A percentile compares a stretch with the other conserved stretches of the same genome.
Evolutionary conservation across 2,888 invertebrate genomes (phyloP).

Genomic region (Lottia scabra): DNA sequence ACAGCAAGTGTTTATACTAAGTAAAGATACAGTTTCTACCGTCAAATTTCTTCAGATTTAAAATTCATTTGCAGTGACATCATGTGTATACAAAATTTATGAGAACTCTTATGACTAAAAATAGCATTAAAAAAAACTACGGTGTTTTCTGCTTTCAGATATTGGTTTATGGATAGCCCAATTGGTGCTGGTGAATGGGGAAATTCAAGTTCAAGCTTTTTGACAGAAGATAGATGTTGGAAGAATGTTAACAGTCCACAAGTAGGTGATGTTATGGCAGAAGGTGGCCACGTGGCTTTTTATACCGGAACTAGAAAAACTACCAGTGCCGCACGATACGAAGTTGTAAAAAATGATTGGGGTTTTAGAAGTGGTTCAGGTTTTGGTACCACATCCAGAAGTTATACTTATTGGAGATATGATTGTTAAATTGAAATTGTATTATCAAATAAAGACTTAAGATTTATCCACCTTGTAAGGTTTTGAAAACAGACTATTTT

Average conservation of each 20-base stretch:
- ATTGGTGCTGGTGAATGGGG: constrained; percentile 30
- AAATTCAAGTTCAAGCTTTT: constrained; percentile 18
- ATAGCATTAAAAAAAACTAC: too few species aligned
- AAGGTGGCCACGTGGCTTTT: constrained; percentile 25
- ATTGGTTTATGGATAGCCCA: neutral
- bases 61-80: too few species aligned
- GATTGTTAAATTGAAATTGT: neutral
- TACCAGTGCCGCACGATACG: constrained; percentile 15
- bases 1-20: too few species aligned
- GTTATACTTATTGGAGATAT: constrained; percentile 5
- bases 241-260: neutral
- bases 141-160: too few species aligned
- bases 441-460: too few species aligned
- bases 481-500: too few species aligned
- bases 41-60: too few species aligned
- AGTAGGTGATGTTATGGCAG: constrained; percentile 23
- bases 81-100: too few species aligned
- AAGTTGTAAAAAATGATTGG: constrained; percentile 24
- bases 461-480: too few species aligned
- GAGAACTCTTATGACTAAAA: too few species aligned
- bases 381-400: neutral
- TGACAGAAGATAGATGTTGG: constrained; percentile 10
- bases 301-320: constrained; percentile 13
- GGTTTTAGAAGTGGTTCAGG: constrained; percentile 16
- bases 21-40: too few species aligned